Evolutionary conservation across 2,888 invertebrate genomes (phyloP), one percentile per base, ranked within the genome.

Genomic region (Andrena chrysosceles): DNA sequence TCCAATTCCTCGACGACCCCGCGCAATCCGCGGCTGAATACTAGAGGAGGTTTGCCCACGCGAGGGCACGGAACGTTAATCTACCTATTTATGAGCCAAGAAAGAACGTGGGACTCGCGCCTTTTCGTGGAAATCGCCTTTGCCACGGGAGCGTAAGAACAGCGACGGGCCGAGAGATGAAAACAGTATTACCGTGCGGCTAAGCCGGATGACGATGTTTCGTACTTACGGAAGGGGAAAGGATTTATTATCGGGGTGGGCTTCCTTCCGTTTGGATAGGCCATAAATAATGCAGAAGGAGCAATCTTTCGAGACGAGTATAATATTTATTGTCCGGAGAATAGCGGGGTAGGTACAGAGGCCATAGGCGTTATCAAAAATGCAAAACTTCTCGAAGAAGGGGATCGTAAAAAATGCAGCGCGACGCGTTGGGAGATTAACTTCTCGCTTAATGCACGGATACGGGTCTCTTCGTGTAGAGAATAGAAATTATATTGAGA

Each of bases 191-290:
- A 83, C 48, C 69, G 63, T 56, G 59, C 76, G 78, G 83, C 76
- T 84, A 82, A 84, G 77, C 82, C 77, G 82, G 79, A 81, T 82
- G 77, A 83, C 83, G 81, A 81, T 81, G 70, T 69, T 83, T 74
- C 81, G 71, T 83, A 83, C 77, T 81, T 81, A 74, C 20, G 35
- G 60, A 29, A 67, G 83, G 62, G 68, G 52, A 42, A 81, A 56
- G 72, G 76, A 81, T 83, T 83, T 83, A 81, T 76, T 81, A 74
- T 48, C 64, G 56, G 62, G 67, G 67, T 63, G 67, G 63, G 70
- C 69, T 74, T 68, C 64, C 68, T 69, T 73, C 78, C 56, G 48
- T 80, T 72, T 52, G 62, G 66, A 68, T 71, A 62, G 29, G 6
- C 54, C 67, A 62, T 81, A 69, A 81, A 77, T 77, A 77, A 63